phyloP scores from a whole-genome alignment of 2,113 vertebrate genomes.

The Leptobrachium ailaonicum region DNA sequence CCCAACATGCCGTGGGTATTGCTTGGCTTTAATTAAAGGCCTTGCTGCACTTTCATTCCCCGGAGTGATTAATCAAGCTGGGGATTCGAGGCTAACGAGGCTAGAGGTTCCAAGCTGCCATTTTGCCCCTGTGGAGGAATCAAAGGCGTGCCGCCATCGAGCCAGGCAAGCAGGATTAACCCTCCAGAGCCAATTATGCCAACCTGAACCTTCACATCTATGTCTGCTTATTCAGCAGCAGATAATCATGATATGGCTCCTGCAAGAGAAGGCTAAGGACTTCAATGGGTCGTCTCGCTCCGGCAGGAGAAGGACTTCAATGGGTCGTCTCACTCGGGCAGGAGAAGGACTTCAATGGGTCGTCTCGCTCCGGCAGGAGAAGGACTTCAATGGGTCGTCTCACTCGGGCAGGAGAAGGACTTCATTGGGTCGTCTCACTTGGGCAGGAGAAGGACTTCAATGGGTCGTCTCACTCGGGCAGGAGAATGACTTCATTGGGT shows the following conservation, averaged over 20 bases:
- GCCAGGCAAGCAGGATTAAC: constrained; percentile 31
- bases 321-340: too few species aligned
- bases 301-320: too few species aligned
- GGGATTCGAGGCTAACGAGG: constrained; percentile 37
- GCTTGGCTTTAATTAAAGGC: constrained; percentile 44
- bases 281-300: too few species aligned
- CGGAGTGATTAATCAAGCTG: constrained; percentile 30
- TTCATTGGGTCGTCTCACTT: too few species aligned
- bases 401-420: too few species aligned
- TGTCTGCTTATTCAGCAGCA: constrained; percentile 1
- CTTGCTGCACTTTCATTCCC: constrained; percentile 7
- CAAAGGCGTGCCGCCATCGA: constrained; percentile 4
- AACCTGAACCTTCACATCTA: constrained; percentile 15
- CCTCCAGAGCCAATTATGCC: constrained; percentile 45
- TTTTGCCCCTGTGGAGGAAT: constrained; percentile 28
- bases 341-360: too few species aligned
- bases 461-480: too few species aligned
- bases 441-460: too few species aligned
- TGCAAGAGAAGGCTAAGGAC: not conserved
- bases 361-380: too few species aligned
- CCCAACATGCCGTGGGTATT: not conserved
- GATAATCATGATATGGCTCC: constrained; percentile 10
- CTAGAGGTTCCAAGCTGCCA: constrained; percentile 36
- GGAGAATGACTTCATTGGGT: too few species aligned
- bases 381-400: too few species aligned